Percentiles rank a stretch among this genome's conserved stretches.
Evolutionary conservation across 2,888 invertebrate species (phyloP).

Genomic region (Eutolmus rufibarbis): DNA sequence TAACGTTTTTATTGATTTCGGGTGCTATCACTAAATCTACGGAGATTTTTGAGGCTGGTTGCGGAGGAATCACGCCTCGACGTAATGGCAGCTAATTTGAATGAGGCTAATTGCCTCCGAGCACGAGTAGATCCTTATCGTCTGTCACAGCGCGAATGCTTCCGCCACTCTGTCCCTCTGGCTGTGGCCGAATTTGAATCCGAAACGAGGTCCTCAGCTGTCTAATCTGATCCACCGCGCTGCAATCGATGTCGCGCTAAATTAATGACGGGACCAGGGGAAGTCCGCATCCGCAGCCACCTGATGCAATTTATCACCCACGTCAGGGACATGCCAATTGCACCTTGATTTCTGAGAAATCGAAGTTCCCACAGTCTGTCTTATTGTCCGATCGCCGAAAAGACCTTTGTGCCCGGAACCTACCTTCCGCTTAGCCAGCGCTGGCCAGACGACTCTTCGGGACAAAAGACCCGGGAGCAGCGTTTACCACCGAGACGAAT

Average conservation of each 20-base stretch:
- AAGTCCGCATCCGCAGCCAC: constrained; percentile 9
- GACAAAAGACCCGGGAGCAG: background rate
- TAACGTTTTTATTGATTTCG: constrained; percentile 31
- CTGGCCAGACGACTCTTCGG: background rate
- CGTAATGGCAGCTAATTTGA: constrained; percentile 22
- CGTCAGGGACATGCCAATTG: constrained; percentile 1
- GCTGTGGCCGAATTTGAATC: background rate
- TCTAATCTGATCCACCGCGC: background rate
- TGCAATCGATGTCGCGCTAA: constrained; percentile 2
- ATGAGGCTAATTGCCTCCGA: background rate
- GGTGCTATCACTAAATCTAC: constrained; percentile 23
- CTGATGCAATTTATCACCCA: constrained; percentile 35
- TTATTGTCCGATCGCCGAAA: background rate
- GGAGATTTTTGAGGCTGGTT: background rate
- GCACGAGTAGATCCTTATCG: constrained; percentile 5
- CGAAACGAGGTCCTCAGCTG: background rate
- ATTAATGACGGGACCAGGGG: background rate
- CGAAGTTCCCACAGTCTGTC: constrained; percentile 18
- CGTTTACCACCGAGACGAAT: background rate
- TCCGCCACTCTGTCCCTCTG: background rate
- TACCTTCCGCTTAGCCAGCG: background rate
- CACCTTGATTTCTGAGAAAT: constrained; percentile 19
- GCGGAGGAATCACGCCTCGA: background rate
- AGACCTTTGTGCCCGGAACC: background rate
- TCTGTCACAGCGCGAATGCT: background rate